Conservation (phyloP, 2,797 vertebrate species). For the Melanotaenia nigrans region DNA sequence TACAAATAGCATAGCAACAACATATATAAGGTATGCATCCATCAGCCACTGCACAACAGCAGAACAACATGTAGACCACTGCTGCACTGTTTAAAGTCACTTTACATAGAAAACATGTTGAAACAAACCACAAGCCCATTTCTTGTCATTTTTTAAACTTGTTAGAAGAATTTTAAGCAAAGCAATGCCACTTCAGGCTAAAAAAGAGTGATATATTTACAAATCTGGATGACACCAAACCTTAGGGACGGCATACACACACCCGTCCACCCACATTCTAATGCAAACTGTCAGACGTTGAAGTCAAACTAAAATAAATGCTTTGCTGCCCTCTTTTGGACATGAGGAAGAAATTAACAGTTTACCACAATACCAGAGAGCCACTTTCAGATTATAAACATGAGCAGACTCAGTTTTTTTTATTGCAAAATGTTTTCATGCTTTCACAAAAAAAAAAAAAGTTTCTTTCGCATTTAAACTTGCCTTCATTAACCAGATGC, state of each 20-base stretch:
- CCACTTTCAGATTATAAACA: background rate
- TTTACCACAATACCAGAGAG: background rate
- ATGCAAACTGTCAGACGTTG: constrained; percentile 11
- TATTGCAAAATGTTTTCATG: too few species aligned
- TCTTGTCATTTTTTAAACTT: background rate
- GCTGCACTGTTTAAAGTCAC: accelerated
- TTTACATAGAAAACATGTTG: background rate
- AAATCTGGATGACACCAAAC: constrained; percentile 1
- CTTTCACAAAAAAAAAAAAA: too few species aligned
- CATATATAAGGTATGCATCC: background rate
- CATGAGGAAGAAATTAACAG: background rate
- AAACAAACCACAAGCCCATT: background rate
- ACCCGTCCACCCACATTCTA: background rate
- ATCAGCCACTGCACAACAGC: background rate
- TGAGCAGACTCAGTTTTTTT: too few species aligned
- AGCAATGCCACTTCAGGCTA: background rate
- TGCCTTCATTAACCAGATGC: background rate
- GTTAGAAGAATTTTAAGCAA: background rate
- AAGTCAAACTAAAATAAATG: constrained; percentile 39
- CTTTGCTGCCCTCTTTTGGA: constrained; percentile 82
- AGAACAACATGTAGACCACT: background rate
- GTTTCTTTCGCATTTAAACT: background rate
- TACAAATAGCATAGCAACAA: background rate
- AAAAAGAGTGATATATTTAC: background rate
- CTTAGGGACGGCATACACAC: background rate